A percentile compares a stretch with the other conserved stretches of the same genome.
Conservation (phyloP, 64 coral and sea anemone species). For the Pachyseris speciosa region DNA sequence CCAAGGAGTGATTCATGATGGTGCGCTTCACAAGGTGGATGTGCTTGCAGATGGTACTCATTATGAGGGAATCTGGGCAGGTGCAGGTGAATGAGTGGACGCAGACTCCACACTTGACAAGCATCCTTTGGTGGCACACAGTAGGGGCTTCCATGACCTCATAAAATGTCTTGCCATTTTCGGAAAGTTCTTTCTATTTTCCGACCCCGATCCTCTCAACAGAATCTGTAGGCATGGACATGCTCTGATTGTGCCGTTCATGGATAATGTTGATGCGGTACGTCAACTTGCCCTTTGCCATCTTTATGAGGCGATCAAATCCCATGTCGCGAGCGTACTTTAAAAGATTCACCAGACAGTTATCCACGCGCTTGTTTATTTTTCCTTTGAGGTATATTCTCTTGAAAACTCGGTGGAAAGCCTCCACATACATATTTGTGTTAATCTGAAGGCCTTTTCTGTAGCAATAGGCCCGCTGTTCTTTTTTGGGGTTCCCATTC, state of each 20-base stretch:
- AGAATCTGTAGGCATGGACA: background rate
- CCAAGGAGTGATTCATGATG: background rate
- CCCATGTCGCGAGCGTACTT: slow-evolving; percentile 36
- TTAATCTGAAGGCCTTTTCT: slow-evolving; percentile 55
- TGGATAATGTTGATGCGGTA: slow-evolving; percentile 2
- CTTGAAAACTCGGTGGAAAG: slow-evolving; percentile 68
- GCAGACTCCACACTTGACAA: slow-evolving; percentile 3
- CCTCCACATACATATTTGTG: slow-evolving; percentile 68
- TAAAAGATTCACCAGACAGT: slow-evolving; percentile 47
- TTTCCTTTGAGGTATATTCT: slow-evolving; percentile 50
- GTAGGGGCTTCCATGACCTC: background rate
- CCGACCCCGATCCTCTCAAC: background rate
- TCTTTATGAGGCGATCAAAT: slow-evolving; percentile 62
- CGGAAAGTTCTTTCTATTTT: slow-evolving; percentile 30
- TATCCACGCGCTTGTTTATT: slow-evolving; percentile 59
- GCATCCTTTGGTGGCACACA: background rate
- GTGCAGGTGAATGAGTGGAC: slow-evolving; percentile 14
- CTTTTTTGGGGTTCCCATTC: slow-evolving; percentile 24
- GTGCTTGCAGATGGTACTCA: slow-evolving; percentile 40
- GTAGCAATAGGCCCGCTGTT: slow-evolving; percentile 58
- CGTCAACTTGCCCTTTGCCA: slow-evolving; percentile 50
- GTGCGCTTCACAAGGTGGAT: slow-evolving; percentile 11
- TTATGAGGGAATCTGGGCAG: slow-evolving; percentile 51
- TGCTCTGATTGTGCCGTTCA: slow-evolving; percentile 13
- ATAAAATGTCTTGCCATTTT: background rate